These are phyloP conservation scores for Globia sparganii DNA, from an alignment of 2,888 invertebrate species.

Conservation along the genomic window DNA sequence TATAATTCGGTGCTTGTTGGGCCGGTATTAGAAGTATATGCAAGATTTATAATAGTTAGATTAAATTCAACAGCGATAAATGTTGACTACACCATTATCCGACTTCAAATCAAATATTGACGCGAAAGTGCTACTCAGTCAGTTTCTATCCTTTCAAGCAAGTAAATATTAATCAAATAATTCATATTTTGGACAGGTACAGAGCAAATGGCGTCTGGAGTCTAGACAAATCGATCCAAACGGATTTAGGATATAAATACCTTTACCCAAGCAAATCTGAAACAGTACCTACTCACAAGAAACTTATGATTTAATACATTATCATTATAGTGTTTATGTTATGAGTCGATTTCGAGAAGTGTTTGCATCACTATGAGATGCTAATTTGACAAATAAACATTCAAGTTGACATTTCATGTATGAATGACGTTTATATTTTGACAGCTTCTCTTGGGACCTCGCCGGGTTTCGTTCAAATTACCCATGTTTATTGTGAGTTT, in stretches of 20 bases:
- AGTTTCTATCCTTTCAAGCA: constrained; percentile 3
- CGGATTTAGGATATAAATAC: constrained; percentile 21
- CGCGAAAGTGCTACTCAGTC: constrained; percentile 10
- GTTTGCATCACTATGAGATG: neutral
- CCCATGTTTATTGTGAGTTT: neutral
- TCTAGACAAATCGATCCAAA: constrained; percentile 58
- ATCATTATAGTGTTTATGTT: neutral
- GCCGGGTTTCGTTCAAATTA: neutral
- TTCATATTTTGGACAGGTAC: constrained; percentile 16
- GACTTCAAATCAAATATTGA: constrained; percentile 4
- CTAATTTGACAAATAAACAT: constrained; percentile 10
- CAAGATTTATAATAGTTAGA: constrained; percentile 7
- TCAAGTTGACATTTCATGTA: constrained; percentile 5
- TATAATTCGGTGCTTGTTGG: constrained; percentile 27
- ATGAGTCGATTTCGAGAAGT: neutral
- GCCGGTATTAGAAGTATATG: constrained; percentile 8
- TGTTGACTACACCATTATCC: neutral
- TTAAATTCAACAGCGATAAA: constrained; percentile 18
- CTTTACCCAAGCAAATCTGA: constrained; percentile 7
- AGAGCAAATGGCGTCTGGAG: constrained; percentile 32
- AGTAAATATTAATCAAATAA: constrained; percentile 20
- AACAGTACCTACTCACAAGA: neutral
- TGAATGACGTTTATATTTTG: neutral
- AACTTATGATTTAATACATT: constrained; percentile 19
- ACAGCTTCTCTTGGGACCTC: neutral